Base-by-base conservation (phyloP, 37 sponge, comb jelly and placozoan genomes). In the Amphimedon queenslandica region DNA sequence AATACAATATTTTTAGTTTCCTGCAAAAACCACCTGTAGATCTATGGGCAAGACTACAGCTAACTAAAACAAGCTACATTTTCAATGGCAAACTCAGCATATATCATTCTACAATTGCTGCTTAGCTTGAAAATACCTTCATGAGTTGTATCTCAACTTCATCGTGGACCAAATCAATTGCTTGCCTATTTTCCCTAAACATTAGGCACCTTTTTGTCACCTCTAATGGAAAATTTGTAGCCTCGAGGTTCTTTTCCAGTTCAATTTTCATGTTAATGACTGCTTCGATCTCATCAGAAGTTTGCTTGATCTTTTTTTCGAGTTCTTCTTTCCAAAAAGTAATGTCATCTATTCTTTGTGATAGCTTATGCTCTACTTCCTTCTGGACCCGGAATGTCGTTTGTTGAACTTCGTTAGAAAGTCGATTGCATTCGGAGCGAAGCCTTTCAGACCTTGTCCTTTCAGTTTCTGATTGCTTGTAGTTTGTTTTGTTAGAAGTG, bases 291-390 rank as follows among this genome's bases (percentile, higher is more conserved):
- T 97, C 98, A 2, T 51, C 31, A 25, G 67, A 73, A 27, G 73
- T 89, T 38, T 88, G 90, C 13, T 60, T 69, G 23, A 92, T 58
- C 69, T 84, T 82, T 13, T 67, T 38, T 40, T 70, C 74, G 24
- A 97, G 63, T 81, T 97, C 98, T 34, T 73, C 84, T 55, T 97
- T 93, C 98, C 98, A 97, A 73, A 93, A 97, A 5, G 61, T 47
- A 43, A 94, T 79, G 33, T 98, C 88, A 2, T 79, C 55, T 53
- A 92, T 60, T 57, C 99, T 69, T 57, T 92, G 82, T 28, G 89
- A 82, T 55, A 98, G 76, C 64, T 98, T 94, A 73, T 91, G 84
- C 20, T 74, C 74, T 3, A 81, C 90, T 74, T 80, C 85, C 57
- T 69, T 70, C 71, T 94, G 99, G 0, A 90, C 76, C 37, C 80